Conservation (phyloP, 1,140 invertebrate genomes). For the Heliconius melpomene region DNA sequence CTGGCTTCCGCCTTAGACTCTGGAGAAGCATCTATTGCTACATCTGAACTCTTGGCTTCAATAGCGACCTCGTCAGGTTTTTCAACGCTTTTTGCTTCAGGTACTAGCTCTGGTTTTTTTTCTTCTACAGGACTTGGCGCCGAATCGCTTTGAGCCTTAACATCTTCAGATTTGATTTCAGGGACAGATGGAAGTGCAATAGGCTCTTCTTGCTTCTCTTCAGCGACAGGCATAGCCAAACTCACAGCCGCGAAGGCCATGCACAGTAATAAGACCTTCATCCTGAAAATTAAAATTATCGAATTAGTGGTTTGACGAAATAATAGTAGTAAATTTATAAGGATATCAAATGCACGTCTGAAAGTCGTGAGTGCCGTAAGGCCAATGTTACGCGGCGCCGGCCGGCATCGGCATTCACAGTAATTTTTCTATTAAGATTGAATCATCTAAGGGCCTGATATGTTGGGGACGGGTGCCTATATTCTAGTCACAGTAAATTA, state of each 20-base stretch:
- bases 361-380: conserved; percentile 72
- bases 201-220: conserved; percentile 59
- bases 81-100: conserved; percentile 43
- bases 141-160: conserved; percentile 44
- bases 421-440: conserved; percentile 77
- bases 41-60: conserved; percentile 44
- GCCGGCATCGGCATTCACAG: conserved; percentile 58
- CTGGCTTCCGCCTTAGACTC: conserved; percentile 27
- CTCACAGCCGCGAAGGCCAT: conserved; percentile 73
- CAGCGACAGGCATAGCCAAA: conserved; percentile 74
- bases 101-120: conserved; percentile 48
- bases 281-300: conserved; percentile 69
- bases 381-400: conserved; percentile 76
- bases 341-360: conserved; percentile 61
- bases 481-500: conserved; percentile 61
- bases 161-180: conserved; percentile 52
- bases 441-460: conserved; percentile 70
- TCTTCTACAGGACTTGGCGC: conserved; percentile 43
- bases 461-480: conserved; percentile 55
- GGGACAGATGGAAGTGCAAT: conserved; percentile 45
- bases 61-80: conserved; percentile 39
- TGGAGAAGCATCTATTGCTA: conserved; percentile 23
- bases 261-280: conserved; percentile 77
- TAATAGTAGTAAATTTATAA: conserved; percentile 50
- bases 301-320: conserved; percentile 58